A percentile compares a stretch with the other conserved stretches of the same genome.
These are phyloP conservation scores for Dreissena polymorpha DNA, from an alignment of 1,140 invertebrate species.

Conservation along the genomic window DNA sequence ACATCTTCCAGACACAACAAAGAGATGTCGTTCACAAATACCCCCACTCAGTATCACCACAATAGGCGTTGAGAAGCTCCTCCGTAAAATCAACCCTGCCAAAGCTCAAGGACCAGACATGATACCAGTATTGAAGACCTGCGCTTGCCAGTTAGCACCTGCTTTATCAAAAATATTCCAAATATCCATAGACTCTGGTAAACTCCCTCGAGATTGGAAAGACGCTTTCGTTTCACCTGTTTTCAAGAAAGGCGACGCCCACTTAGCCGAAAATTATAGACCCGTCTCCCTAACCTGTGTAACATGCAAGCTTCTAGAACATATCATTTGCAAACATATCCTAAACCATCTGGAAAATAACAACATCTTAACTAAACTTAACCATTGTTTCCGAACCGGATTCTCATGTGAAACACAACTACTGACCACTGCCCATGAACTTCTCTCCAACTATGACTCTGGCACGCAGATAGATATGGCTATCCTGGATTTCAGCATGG, in stretches of 20 bases:
- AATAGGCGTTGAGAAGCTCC: conserved; percentile 20
- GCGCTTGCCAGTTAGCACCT: not conserved
- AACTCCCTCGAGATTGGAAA: conserved; percentile 25
- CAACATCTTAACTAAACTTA: conserved; percentile 24
- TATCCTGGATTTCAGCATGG: conserved; percentile 54
- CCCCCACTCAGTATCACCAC: conserved; percentile 20
- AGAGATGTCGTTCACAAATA: not conserved
- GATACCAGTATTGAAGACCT: conserved; percentile 19
- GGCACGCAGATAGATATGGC: conserved; percentile 36
- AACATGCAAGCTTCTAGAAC: conserved; percentile 27
- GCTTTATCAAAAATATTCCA: conserved; percentile 6
- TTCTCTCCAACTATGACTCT: conserved; percentile 16
- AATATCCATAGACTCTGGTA: conserved; percentile 21
- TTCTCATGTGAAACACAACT: conserved; percentile 55
- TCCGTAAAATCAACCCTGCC: conserved; percentile 1
- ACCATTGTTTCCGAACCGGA: conserved; percentile 45
- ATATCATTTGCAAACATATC: conserved; percentile 29
- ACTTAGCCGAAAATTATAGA: conserved; percentile 26
- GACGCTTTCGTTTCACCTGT: conserved; percentile 23
- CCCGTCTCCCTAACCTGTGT: conserved; percentile 18
- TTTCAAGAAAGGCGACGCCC: conserved; percentile 25
- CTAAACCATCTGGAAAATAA: conserved; percentile 25
- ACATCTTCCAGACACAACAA: not conserved
- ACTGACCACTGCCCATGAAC: conserved; percentile 26
- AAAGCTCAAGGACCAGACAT: conserved; percentile 31